phyloP scores from a whole-genome alignment of 2,797 vertebrate genomes.

The Sitta carolinensis region DNA sequence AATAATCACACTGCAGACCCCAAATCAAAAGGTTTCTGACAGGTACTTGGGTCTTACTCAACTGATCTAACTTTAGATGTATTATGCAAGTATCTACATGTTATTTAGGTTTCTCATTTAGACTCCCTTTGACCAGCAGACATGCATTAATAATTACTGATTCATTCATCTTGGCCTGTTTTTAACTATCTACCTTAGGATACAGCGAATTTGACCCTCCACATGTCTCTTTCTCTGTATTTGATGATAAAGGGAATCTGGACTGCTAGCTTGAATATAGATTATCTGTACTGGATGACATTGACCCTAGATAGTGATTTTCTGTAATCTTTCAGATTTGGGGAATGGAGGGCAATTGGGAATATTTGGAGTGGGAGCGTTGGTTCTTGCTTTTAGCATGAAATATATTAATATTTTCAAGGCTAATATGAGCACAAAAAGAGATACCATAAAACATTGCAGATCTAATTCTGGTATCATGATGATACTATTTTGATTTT shows the following conservation, averaged over 20 bases:
- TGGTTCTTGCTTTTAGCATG: neutral
- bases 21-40: neutral
- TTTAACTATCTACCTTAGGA: neutral
- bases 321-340: neutral
- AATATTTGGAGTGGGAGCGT: neutral
- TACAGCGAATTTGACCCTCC: neutral
- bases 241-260: neutral
- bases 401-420: neutral
- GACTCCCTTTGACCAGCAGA: neutral
- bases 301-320: neutral
- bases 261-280: neutral
- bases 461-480: neutral
- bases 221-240: neutral
- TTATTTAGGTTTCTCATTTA: neutral
- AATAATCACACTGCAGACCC: neutral
- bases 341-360: accelerated
- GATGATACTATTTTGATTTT: neutral
- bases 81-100: neutral
- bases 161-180: neutral
- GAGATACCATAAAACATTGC: neutral
- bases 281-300: neutral
- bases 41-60: neutral
- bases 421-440: neutral
- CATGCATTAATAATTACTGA: neutral
- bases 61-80: neutral